Base-by-base conservation (phyloP, 2,888 invertebrate genomes). In the Dryococelus australis region DNA sequence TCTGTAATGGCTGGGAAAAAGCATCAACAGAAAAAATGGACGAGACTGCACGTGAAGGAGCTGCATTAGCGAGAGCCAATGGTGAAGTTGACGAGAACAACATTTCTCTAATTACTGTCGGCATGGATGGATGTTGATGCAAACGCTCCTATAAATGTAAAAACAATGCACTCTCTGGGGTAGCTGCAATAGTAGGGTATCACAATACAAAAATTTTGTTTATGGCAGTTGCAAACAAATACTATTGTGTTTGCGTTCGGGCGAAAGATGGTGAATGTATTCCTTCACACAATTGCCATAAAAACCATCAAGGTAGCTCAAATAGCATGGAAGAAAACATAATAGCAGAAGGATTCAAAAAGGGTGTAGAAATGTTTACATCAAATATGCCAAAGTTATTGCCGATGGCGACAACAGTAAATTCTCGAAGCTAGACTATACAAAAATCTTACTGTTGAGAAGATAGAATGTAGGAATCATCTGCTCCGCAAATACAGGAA, bases 261-360 rank as follows among this genome's bases (percentile, higher is more conserved):
- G 35, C 35, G 4, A 35, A 35, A 35, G 35, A 35, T 35, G 35
- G 9, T 43, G n/a, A 51, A 86, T 16, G 65, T 24, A 65, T 24
- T n/a, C 8, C 65, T 24, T 24, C 65, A 16, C 65, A 65, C n/a
- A 20, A 24, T 35, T 43, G 35, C 51, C 24, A 35, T 24, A n/a
- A 80, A 80, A 86, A 86, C 43, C 28, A 43, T 16, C 9, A 24
- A 28, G n/a, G 81, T 43, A 86, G 80, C 24, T 79, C 87, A 27
- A 84, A 51, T 65, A 84, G 84, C 28, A 87, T 87, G 87, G 87
- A 87, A 84, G 27, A 85, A 10, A 81, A 84, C 24, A 86, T 84
- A 12, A 84, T 86, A 28, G 35, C 28, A 43, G 86, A 86, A 83
- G 28, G 86, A 80, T 86, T 86, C 13, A 80, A 79, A 26, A 79